Evolutionary conservation across 2,888 invertebrate genomes (phyloP).

Genomic region (Deilephila porcellus): DNA sequence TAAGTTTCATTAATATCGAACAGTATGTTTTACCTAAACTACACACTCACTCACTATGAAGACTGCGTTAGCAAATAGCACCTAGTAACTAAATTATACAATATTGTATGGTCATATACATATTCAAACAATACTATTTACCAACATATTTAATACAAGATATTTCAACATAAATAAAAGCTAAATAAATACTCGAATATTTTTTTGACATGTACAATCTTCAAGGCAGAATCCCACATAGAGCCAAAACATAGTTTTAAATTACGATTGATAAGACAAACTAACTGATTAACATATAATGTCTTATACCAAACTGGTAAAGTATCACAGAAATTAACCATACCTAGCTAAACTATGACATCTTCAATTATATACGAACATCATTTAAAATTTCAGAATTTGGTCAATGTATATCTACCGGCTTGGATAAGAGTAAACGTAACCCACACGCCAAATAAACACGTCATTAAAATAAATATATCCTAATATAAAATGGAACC

Average conservation of each 20-base stretch:
- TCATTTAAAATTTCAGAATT: conserved; percentile 67
- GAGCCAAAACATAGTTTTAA: conserved; percentile 11
- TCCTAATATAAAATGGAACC: conserved; percentile 1
- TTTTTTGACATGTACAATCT: not conserved
- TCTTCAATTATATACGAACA: conserved; percentile 63
- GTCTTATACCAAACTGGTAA: conserved; percentile 82
- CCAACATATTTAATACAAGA: conserved; percentile 30
- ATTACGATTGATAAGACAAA: conserved; percentile 29
- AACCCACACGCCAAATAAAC: not conserved
- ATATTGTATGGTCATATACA: conserved; percentile 33
- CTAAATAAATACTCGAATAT: conserved; percentile 29
- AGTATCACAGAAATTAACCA: conserved; percentile 84
- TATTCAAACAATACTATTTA: conserved; percentile 24
- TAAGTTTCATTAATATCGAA: conserved; percentile 27
- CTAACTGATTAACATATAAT: conserved; percentile 51
- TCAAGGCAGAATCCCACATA: conserved; percentile 17
- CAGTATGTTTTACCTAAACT: conserved; percentile 32
- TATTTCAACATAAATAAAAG: conserved; percentile 27
- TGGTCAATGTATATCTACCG: conserved; percentile 60
- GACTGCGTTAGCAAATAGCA: conserved; percentile 41
- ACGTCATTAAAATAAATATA: not conserved
- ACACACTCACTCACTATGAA: conserved; percentile 30
- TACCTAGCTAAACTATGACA: conserved; percentile 81
- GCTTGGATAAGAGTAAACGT: conserved; percentile 40
- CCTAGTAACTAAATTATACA: conserved; percentile 45